Percentiles rank a stretch among this genome's conserved stretches.
Evolutionary conservation across 2,888 invertebrate species (phyloP).

Genomic region (Idaea aversata): DNA sequence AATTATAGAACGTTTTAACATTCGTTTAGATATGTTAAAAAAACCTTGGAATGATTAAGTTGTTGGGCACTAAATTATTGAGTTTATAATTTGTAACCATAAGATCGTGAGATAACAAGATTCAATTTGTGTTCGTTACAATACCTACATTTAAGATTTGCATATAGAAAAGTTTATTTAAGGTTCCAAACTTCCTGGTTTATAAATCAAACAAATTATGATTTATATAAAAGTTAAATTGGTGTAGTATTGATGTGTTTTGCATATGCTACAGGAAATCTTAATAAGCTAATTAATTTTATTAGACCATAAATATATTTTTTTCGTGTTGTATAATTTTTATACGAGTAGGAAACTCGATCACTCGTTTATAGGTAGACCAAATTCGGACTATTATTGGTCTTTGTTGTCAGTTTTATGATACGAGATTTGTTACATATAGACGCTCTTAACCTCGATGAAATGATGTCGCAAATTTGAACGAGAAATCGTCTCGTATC

Average conservation of each 20-base stretch:
- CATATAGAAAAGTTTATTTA: background rate
- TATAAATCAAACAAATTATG: conserved; percentile 3
- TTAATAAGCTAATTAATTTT: conserved; percentile 20
- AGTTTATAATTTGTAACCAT: background rate
- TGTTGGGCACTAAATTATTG: background rate
- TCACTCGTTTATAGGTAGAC: conserved; percentile 13
- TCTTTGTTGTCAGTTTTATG: conserved; percentile 29
- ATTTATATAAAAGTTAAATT: conserved; percentile 10
- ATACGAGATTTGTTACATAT: conserved; percentile 27
- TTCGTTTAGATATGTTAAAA: background rate
- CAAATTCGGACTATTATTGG: conserved; percentile 17
- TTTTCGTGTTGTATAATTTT: conserved; percentile 16
- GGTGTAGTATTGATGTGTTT: conserved; percentile 7
- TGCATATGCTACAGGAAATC: conserved; percentile 24
- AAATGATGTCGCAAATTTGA: conserved; percentile 71
- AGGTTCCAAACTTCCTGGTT: conserved; percentile 2
- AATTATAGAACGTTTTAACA: background rate
- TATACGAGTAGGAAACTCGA: conserved; percentile 17
- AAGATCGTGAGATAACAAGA: conserved; percentile 1
- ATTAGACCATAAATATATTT: conserved; percentile 24
- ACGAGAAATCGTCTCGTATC: conserved; percentile 72
- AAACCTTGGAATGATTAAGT: background rate
- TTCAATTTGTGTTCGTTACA: background rate
- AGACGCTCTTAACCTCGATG: conserved; percentile 55
- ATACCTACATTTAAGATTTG: conserved; percentile 8